These are phyloP conservation scores for Microcebus lehilahytsara DNA, from an alignment of 2,113 vertebrate species.

Conservation along the genomic window DNA sequence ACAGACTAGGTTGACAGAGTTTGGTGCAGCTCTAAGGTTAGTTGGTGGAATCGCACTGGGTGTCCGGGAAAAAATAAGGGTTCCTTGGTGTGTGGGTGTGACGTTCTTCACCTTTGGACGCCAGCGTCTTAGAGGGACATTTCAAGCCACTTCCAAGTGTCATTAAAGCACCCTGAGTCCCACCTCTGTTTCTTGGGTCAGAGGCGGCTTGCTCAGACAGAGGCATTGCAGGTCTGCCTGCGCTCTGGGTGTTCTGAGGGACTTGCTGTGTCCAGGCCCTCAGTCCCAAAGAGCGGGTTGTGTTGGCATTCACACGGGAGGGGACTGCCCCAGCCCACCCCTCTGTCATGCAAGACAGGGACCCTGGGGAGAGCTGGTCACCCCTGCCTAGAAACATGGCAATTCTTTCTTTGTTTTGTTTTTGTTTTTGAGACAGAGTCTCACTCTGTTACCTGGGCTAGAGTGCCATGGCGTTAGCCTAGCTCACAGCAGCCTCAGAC, in stretches of 20 bases:
- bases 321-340: not conserved
- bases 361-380: not conserved
- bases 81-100: not conserved
- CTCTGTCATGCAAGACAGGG: not conserved
- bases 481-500: too few relatives aligned
- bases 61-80: not conserved
- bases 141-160: not conserved
- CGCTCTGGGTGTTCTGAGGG: not conserved
- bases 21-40: not conserved
- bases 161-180: too few relatives aligned
- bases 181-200: not conserved
- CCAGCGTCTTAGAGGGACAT: not conserved
- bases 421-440: too few relatives aligned
- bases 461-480: too few relatives aligned
- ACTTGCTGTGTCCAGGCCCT: not conserved
- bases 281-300: not conserved
- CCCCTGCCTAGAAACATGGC: rapidly evolving
- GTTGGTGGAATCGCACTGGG: too few relatives aligned
- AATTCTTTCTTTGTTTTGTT: not conserved
- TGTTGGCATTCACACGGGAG: not conserved
- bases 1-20: not conserved
- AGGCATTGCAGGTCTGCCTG: not conserved
- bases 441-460: too few relatives aligned
- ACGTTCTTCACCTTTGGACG: not conserved
- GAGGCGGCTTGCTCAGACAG: rapidly evolving